These are phyloP conservation scores for Pluvianellus socialis DNA, from an alignment of 2,113 vertebrate genomes.

Conservation along the genomic window DNA sequence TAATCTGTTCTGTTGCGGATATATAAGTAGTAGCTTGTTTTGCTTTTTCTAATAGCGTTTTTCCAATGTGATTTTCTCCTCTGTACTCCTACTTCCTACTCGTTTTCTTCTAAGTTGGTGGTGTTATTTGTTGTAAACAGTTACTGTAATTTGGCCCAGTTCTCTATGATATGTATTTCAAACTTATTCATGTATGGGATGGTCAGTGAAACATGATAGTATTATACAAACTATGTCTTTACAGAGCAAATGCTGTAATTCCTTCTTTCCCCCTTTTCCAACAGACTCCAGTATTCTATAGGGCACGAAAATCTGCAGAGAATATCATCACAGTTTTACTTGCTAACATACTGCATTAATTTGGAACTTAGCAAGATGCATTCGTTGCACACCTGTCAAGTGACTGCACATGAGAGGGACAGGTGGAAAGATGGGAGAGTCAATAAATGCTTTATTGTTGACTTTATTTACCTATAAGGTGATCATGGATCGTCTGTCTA, in stretches of 20 bases:
- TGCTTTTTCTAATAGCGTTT: not conserved
- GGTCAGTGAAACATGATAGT: not conserved
- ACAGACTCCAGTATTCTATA: not conserved
- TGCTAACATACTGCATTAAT: not conserved
- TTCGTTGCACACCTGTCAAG: not conserved
- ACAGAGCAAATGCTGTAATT: not conserved
- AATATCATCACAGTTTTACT: not conserved
- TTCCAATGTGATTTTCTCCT: not conserved
- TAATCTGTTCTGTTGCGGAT: not conserved
- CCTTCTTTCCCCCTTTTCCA: not conserved
- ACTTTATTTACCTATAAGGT: not conserved
- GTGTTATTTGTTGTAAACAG: not conserved
- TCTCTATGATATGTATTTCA: not conserved
- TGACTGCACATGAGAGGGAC: fast-evolving
- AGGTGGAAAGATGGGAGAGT: not conserved
- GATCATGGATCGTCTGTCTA: not conserved
- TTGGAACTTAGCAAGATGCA: not conserved
- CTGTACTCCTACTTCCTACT: not conserved
- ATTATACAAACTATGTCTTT: not conserved
- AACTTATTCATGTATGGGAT: fast-evolving
- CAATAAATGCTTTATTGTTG: not conserved
- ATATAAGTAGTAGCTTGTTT: not conserved
- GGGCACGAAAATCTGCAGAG: not conserved
- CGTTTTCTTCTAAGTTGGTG: not conserved
- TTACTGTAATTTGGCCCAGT: not conserved